Evolutionary conservation across 2,888 invertebrate genomes (phyloP), one percentile per base, ranked within the genome.

Genomic region (Amiota minor): DNA sequence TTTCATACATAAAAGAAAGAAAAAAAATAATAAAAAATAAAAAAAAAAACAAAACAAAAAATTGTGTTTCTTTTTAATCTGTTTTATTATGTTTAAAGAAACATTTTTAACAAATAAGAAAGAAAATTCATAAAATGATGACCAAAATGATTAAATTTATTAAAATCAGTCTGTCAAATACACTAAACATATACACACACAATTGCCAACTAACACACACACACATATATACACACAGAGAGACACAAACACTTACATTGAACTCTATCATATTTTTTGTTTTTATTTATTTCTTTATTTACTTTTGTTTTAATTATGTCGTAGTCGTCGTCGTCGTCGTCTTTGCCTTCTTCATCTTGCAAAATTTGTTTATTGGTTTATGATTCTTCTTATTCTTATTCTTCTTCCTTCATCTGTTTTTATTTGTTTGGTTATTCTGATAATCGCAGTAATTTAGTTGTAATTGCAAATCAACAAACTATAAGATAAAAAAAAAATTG

Each of bases 391-490:
- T 35, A 23, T 23, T 71, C 8, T 70, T 46, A 49, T 69, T 64
- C 56, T 73, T 71, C 55, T 84, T 80, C 78, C 81, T 82, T 78
- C 74, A 73, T 77, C 71, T 23, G 50, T 75, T 77, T 73, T 72
- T 65, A 9, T 81, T 76, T 77, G 83, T 81, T 76, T 79, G 72
- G 78, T 77, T 72, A 68, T 65, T 72, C 70, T 86, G 79, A 82
- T 84, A 86, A 86, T 87, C 86, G 82, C 82, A 86, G 59, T 59
- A 59, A 84, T 87, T 35, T 87, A 86, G 87, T 86, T 87, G 87
- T 86, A 86, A 82, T 23, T 47, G 45, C 75, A 68, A 70, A 75
- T 3, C 6, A 35, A 35, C 6, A 35, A 35, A 35, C 35, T 2
- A 1, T 3, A 35, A 35, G 6, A 35, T 6, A 6, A 35, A 35